Percentiles rank a stretch among this genome's conserved stretches.
These are phyloP conservation scores for Ichneumoninae sp. DNA, from an alignment of 2,888 invertebrate species.

Conservation along the genomic window DNA sequence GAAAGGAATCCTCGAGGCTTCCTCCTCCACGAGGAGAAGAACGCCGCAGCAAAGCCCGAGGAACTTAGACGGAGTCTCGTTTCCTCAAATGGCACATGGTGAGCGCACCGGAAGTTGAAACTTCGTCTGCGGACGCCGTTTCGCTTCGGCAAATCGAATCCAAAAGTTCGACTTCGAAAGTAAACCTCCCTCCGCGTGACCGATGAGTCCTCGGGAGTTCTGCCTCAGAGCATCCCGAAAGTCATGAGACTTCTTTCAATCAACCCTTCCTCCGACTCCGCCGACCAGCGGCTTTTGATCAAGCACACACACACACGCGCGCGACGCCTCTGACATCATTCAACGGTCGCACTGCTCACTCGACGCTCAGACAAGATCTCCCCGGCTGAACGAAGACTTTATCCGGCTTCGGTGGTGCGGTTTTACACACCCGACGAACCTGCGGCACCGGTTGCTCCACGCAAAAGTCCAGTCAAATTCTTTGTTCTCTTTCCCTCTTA, in stretches of 20 bases:
- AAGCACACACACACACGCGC: neutral
- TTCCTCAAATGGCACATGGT: neutral
- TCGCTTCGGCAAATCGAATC: neutral
- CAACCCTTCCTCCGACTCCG: neutral
- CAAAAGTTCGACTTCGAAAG: neutral
- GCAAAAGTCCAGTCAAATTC: neutral
- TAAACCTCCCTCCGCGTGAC: neutral
- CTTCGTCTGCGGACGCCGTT: neutral
- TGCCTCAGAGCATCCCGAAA: neutral
- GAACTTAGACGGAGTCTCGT: neutral
- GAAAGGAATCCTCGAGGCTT: conserved; percentile 16
- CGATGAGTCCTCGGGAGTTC: neutral
- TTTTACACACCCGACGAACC: neutral
- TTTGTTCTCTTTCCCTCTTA: neutral
- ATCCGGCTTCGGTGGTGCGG: conserved; percentile 11
- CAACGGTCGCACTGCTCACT: conserved; percentile 12
- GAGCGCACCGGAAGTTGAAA: neutral
- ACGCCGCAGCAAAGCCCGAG: neutral
- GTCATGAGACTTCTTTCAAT: conserved; percentile 3
- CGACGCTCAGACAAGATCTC: conserved; percentile 4
- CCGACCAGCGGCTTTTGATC: conserved; percentile 16
- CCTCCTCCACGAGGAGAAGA: neutral
- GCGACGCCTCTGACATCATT: neutral
- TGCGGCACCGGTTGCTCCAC: neutral
- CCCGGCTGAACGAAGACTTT: neutral